phyloP scores from a whole-genome alignment of 2,797 vertebrate species.

The Tadarida brasiliensis region DNA sequence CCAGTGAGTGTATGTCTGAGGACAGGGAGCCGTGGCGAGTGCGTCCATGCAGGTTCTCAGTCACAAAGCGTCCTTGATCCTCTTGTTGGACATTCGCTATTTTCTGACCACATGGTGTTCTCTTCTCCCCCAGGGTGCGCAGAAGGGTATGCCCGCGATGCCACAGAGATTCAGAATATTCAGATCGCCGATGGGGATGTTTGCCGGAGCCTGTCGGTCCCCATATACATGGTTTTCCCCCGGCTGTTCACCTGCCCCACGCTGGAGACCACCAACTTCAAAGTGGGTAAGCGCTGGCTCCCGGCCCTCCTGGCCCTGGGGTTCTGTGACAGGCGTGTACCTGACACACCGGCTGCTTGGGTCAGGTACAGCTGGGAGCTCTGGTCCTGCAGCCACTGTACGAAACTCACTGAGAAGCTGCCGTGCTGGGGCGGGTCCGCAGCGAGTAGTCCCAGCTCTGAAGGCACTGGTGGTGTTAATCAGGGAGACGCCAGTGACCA shows the following conservation, averaged over 20 bases:
- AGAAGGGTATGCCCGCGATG: slow-evolving; percentile 97
- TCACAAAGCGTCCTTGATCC: fast-evolving
- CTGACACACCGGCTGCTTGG: not conserved
- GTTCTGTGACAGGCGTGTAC: fast-evolving
- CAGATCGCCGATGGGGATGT: slow-evolving; percentile 98
- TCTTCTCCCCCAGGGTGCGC: slow-evolving; percentile 92
- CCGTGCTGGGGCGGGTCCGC: fast-evolving
- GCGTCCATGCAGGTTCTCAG: not conserved
- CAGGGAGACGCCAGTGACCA: too few species aligned
- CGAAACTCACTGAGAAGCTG: not conserved
- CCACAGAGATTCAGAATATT: slow-evolving; percentile 99
- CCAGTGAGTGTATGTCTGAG: fast-evolving
- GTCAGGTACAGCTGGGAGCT: too few species aligned
- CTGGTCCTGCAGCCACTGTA: fast-evolving
- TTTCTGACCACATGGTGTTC: fast-evolving
- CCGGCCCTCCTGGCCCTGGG: fast-evolving
- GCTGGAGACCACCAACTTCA: slow-evolving; percentile 98
- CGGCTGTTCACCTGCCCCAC: slow-evolving; percentile 97
- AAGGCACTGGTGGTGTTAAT: fast-evolving
- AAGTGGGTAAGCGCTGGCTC: slow-evolving; percentile 93
- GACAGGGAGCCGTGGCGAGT: fast-evolving
- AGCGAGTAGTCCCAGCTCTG: not conserved
- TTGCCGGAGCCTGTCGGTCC: slow-evolving; percentile 93
- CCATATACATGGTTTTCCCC: slow-evolving; percentile 98
- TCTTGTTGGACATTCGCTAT: not conserved